Conservation (phyloP, 2,797 vertebrate genomes). For the Sphenodon punctatus region DNA sequence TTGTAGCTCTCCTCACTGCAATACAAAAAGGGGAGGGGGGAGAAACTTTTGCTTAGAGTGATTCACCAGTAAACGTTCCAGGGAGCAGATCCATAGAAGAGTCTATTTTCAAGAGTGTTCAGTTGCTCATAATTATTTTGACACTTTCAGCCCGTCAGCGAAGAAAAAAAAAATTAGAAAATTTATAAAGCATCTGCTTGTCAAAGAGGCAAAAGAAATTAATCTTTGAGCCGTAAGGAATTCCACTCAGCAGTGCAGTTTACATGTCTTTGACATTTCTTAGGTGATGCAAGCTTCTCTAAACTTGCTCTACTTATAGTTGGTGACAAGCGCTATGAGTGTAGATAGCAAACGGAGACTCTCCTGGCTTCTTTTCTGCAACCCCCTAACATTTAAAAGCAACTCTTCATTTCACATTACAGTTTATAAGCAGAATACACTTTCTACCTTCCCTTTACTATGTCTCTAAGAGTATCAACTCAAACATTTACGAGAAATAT, state of each 20-base stretch:
- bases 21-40: neutral
- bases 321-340: too few species aligned
- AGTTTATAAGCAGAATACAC: neutral
- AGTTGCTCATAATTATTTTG: accelerated
- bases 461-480: neutral
- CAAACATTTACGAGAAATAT: accelerated
- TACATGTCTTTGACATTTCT: neutral
- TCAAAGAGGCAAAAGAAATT: constrained; percentile 4
- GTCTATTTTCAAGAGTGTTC: accelerated
- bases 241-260: neutral
- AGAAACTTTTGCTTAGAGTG: accelerated
- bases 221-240: neutral
- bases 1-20: constrained; percentile 93
- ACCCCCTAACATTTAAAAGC: neutral
- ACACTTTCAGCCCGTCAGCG: neutral
- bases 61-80: accelerated
- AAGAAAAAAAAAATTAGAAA: neutral
- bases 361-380: neutral
- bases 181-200: neutral
- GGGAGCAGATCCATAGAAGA: neutral
- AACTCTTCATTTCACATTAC: neutral
- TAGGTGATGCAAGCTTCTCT: neutral
- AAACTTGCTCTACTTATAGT: neutral
- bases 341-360: neutral
- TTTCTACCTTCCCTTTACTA: neutral